Conservation (phyloP, 2,113 vertebrate genomes). For the Spermophilus dauricus region DNA sequence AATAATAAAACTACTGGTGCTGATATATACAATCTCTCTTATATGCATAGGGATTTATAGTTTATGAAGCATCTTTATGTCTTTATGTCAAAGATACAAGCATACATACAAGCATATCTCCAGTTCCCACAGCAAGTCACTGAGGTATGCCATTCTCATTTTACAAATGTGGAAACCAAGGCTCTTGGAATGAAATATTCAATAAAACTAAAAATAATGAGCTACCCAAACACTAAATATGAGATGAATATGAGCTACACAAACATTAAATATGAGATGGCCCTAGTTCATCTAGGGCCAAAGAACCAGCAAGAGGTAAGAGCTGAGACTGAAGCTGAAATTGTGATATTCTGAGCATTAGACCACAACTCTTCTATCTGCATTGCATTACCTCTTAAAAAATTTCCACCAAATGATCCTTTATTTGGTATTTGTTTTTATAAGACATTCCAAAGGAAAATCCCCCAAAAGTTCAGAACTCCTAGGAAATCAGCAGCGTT, state of each 20-base stretch:
- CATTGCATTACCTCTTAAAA: neutral
- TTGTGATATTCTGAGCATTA: neutral
- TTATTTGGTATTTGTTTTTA: neutral
- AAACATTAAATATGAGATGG: too few relatives aligned
- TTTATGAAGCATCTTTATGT: neutral
- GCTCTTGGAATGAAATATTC: too few relatives aligned
- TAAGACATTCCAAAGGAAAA: neutral
- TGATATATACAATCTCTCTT: neutral
- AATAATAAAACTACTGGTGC: neutral
- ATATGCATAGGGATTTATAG: neutral
- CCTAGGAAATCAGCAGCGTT: neutral
- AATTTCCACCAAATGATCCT: neutral
- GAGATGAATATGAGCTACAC: too few relatives aligned
- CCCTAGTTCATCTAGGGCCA: neutral
- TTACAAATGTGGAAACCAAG: neutral
- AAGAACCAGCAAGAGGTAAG: neutral
- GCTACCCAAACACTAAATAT: too few relatives aligned
- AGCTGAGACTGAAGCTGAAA: accelerated
- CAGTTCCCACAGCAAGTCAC: neutral
- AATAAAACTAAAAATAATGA: too few relatives aligned
- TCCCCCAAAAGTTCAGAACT: neutral
- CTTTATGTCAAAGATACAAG: neutral
- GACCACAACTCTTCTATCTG: neutral
- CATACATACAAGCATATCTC: neutral
- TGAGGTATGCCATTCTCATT: neutral